phyloP scores from a whole-genome alignment of 23 tunicate genomes.

The Oikopleura dioica region DNA sequence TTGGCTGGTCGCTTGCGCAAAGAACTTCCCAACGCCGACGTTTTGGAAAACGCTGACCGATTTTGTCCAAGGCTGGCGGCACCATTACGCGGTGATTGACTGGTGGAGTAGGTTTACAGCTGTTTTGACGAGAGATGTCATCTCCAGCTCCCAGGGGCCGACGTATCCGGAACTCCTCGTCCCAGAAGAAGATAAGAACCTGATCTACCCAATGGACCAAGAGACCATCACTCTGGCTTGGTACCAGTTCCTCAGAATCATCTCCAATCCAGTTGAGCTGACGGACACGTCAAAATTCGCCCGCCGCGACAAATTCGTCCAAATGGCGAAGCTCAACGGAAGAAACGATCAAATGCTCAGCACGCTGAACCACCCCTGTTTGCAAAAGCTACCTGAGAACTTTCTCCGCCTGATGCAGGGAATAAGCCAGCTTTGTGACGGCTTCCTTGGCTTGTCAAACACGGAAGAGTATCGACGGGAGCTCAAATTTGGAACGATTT shows the following conservation, averaged over 20 bases:
- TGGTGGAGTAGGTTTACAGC: conserved; percentile 66
- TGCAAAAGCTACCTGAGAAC: conserved; percentile 40
- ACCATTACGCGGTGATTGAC: conserved; percentile 68
- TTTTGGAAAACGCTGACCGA: conserved; percentile 51
- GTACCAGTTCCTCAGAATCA: conserved; percentile 55
- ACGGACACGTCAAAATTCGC: conserved; percentile 26
- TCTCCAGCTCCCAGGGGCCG: conserved; percentile 23
- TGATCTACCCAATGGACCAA: conserved; percentile 29
- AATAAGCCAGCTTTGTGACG: conserved; percentile 40
- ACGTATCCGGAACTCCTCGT: conserved; percentile 29
- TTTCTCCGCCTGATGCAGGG: conserved; percentile 72
- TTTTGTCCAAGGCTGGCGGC: conserved; percentile 46
- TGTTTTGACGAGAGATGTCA: conserved; percentile 21
- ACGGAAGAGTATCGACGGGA: neutral
- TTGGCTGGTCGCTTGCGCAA: conserved; percentile 36
- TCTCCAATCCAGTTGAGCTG: conserved; percentile 56
- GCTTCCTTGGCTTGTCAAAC: conserved; percentile 30
- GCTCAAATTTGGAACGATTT: too few relatives aligned
- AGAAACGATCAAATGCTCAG: conserved; percentile 17
- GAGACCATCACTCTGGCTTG: conserved; percentile 51
- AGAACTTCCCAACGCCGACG: conserved; percentile 60
- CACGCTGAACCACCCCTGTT: conserved; percentile 29
- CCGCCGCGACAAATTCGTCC: conserved; percentile 18
- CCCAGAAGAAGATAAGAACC: conserved; percentile 30
- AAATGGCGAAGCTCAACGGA: neutral